phyloP scores from a whole-genome alignment of 2,888 invertebrate genomes.

The Patella pellucida region DNA sequence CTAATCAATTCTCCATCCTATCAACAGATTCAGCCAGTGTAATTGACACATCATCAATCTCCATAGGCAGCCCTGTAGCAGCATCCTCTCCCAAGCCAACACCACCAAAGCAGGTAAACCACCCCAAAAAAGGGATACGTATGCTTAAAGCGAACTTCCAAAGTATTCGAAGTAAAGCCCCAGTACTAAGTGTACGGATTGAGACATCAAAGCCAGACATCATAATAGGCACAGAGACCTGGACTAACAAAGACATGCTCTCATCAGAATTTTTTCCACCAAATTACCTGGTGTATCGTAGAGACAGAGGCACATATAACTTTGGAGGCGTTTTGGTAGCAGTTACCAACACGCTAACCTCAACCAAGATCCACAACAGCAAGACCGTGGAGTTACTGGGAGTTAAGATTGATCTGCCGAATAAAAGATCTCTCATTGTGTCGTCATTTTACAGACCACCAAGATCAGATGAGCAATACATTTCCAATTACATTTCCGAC shows the following conservation, averaged over 20 bases:
- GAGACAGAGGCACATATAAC: not conserved
- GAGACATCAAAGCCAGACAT: slow-evolving; percentile 17
- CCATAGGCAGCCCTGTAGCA: not conserved
- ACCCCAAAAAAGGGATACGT: not conserved
- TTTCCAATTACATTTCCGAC: not conserved
- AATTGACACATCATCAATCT: not conserved
- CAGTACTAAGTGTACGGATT: not conserved
- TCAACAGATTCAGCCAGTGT: not conserved
- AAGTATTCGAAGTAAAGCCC: slow-evolving; percentile 17
- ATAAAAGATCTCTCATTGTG: not conserved
- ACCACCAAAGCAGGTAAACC: not conserved
- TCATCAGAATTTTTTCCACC: slow-evolving; percentile 18
- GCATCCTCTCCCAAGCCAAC: slow-evolving; percentile 15
- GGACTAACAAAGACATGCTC: slow-evolving; percentile 14
- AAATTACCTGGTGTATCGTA: not conserved
- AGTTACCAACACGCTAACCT: not conserved
- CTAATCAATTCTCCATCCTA: no score
- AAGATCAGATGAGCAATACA: not conserved
- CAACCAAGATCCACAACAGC: not conserved
- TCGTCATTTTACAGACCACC: slow-evolving; percentile 12
- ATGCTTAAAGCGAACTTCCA: slow-evolving; percentile 18
- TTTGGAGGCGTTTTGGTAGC: slow-evolving; percentile 16
- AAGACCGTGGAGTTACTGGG: not conserved
- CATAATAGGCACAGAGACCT: slow-evolving; percentile 25
- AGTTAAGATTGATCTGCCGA: not conserved